phyloP scores from a whole-genome alignment of 2,797 vertebrate species.

The Sarcoramphus papa region DNA sequence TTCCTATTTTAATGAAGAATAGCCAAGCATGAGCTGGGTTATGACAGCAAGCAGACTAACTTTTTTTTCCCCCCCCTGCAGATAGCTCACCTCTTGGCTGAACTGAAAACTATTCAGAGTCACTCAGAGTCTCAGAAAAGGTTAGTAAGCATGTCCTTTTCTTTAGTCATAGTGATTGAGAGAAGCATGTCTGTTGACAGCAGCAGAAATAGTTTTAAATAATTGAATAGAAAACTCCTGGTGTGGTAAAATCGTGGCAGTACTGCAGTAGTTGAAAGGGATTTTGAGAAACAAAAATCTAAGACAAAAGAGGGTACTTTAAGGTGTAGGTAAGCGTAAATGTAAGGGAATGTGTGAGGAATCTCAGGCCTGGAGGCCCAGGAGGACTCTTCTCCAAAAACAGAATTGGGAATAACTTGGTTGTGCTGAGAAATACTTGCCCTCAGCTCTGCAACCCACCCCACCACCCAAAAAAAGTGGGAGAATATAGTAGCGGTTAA shows the following conservation, averaged over 20 bases:
- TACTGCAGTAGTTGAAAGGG: background rate
- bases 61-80: conserved; percentile 44
- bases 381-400: background rate
- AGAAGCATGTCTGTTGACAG: background rate
- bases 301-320: background rate
- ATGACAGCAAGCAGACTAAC: background rate
- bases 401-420: background rate
- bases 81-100: conserved; percentile 84
- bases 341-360: background rate
- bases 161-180: background rate
- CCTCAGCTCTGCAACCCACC: background rate
- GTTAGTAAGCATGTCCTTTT: conserved; percentile 59
- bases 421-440: background rate
- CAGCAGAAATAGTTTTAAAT: background rate
- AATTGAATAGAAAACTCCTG: background rate
- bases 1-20: background rate
- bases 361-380: background rate
- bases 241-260: background rate
- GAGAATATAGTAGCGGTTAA: background rate
- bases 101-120: conserved; percentile 79
- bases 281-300: background rate
- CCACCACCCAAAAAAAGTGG: background rate
- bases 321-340: background rate
- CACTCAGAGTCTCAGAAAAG: conserved; percentile 81
- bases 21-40: background rate